Base-by-base conservation (phyloP, 2,797 vertebrate species). In the Florisuga fusca region DNA sequence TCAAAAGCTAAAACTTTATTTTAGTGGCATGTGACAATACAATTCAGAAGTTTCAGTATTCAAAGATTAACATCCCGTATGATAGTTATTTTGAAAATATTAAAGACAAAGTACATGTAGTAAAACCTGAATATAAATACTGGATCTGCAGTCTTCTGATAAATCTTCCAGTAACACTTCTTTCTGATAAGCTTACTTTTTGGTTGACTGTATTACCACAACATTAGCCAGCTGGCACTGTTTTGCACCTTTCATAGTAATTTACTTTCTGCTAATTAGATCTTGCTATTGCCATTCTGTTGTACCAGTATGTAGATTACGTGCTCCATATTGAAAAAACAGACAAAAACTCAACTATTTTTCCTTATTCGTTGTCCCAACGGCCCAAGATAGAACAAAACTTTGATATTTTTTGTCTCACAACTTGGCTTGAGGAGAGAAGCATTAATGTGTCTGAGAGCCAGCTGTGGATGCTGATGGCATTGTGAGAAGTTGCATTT, bases 31-130 rank as follows among this genome's bases (percentile, higher is more conserved):
- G 19, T 81, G 22, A 72, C 21, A 3, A 3, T 75, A 38, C 6
- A 38, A 3, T 57, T 64, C 22, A 20, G 4, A 68, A 61, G 5
- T 54, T 80, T 73, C 18, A 9, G 2, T 64, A 33, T 45, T 31
- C 7, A 19, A 36, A 69, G 41, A 5, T 80, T 29, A 74, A 50
- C 19, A 21, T 64, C 19, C 6, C 61, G 4, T 34, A 7, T 73
- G 45, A 38, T 66, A 20, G 17, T 46, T 71, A 29, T 4, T 88
- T 50, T 18, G 33, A 53, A 88, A 90, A 48, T 51, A 45, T 14
- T 72, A 0, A 15, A 51, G 34, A 29, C 1, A 2, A 43, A 43
- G 11, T 77, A 38, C 1, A 1, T 27, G 3, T 83, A 72, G 18
- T 85, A 54, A 80, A 75, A 8, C 16, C n/a, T 54, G 19, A 43